Evolutionary conservation across 2,113 vertebrate species (phyloP).

Genomic region (Pipa parva): DNA sequence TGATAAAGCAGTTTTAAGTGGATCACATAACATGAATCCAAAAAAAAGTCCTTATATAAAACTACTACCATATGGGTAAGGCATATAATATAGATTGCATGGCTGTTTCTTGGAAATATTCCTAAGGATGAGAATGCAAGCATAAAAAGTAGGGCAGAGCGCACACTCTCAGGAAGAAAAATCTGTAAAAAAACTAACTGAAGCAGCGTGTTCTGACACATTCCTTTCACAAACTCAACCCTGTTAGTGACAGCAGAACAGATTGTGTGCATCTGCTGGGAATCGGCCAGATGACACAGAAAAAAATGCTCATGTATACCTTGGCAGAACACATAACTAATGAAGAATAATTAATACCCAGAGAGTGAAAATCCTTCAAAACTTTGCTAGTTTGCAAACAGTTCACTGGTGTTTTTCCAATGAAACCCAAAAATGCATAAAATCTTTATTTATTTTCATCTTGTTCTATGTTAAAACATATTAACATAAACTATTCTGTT

Average conservation of each 20-base stretch:
- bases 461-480: too few species aligned
- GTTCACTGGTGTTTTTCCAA: conserved; percentile 10
- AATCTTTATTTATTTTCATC: too few species aligned
- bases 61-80: conserved; percentile 29
- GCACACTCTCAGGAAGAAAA: conserved; percentile 50
- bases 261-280: conserved; percentile 85
- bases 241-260: conserved; percentile 78
- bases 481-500: too few species aligned
- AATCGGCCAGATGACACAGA: conserved; percentile 92
- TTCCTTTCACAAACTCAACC: conserved; percentile 74
- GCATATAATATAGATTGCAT: conserved; percentile 13
- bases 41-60: conserved; percentile 3
- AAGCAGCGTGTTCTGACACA: conserved; percentile 73
- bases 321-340: conserved; percentile 81
- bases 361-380: conserved; percentile 36
- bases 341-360: conserved; percentile 52
- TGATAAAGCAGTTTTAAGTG: conserved; percentile 5
- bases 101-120: conserved; percentile 30
- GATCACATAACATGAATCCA: conserved; percentile 6
- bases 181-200: conserved; percentile 61
- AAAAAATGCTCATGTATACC: conserved; percentile 82
- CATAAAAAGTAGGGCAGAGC: conserved; percentile 44
- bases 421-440: conserved; percentile 14
- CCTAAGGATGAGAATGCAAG: conserved; percentile 19
- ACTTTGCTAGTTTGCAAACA: conserved; percentile 36